A percentile compares a stretch with the other conserved stretches of the same genome.
phyloP scores from a whole-genome alignment of 2,797 vertebrate genomes.

The Artibeus jamaicensis region DNA sequence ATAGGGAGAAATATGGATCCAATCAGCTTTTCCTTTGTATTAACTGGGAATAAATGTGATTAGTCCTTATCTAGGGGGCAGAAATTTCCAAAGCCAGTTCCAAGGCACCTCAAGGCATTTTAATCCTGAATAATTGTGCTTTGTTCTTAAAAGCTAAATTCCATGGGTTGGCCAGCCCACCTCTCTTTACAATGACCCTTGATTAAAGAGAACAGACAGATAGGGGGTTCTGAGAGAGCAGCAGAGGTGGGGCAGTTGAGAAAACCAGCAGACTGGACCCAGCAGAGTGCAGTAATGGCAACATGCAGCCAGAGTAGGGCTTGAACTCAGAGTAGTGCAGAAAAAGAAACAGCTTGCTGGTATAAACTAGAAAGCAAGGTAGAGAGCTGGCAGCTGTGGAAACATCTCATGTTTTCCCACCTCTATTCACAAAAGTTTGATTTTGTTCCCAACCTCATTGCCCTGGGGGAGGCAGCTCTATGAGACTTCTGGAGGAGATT shows the following conservation, averaged over 20 bases:
- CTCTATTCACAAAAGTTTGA: neutral
- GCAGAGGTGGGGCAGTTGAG: neutral
- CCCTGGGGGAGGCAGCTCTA: neutral
- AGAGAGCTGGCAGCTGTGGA: neutral
- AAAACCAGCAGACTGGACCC: neutral
- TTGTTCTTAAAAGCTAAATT: slow-evolving; percentile 50
- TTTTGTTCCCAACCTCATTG: neutral
- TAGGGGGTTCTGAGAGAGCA: neutral
- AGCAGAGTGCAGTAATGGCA: neutral
- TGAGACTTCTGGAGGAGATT: neutral
- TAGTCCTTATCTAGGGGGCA: neutral
- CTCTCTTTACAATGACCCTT: slow-evolving; percentile 43
- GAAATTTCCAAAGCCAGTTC: slow-evolving; percentile 63
- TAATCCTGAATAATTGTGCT: slow-evolving; percentile 74
- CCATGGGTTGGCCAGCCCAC: slow-evolving; percentile 10
- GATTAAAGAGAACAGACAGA: neutral
- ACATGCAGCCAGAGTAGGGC: neutral
- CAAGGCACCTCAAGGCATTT: slow-evolving; percentile 75
- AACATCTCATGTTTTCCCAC: slow-evolving; percentile 9
- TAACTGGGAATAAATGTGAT: neutral
- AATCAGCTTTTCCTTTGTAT: neutral
- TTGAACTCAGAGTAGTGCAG: neutral
- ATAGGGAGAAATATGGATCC: neutral
- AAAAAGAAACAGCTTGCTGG: neutral
- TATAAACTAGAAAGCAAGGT: neutral